Conservation (phyloP, 30 jellyfish, hydroid and myxozoan genomes). For the Aurelia sp. region DNA sequence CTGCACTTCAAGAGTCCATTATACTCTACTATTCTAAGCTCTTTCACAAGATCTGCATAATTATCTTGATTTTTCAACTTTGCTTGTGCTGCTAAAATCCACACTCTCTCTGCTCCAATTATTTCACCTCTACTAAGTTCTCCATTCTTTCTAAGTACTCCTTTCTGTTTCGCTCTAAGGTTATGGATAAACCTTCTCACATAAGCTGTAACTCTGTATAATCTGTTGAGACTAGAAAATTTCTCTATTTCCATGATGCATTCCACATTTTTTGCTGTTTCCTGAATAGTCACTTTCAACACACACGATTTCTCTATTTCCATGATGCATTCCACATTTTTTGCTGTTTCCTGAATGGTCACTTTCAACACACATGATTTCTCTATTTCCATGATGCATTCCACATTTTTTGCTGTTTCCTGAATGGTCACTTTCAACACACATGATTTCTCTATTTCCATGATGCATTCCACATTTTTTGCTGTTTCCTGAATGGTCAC, state of each 20-base stretch:
- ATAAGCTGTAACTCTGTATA: conserved; percentile 33
- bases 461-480: neutral
- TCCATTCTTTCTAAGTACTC: neutral
- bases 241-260: conserved; percentile 1
- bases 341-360: neutral
- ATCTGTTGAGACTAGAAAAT: neutral
- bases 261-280: neutral
- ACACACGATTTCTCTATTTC: neutral
- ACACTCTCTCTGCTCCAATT: conserved; percentile 22
- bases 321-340: neutral
- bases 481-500: neutral
- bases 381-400: neutral
- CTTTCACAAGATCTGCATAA: neutral
- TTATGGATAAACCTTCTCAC: conserved; percentile 10
- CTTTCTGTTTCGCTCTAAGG: neutral
- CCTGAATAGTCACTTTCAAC: neutral
- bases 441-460: conserved; percentile 4
- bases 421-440: neutral
- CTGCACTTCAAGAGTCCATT: too few species aligned
- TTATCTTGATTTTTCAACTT: neutral
- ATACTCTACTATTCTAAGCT: too few species aligned
- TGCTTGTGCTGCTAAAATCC: conserved; percentile 25
- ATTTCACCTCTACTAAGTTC: conserved; percentile 13
- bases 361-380: neutral
- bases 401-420: neutral